Evolutionary conservation across 1,140 invertebrate genomes (phyloP), one percentile per base, ranked within the genome.

Genomic region (Drosophila santomea): DNA sequence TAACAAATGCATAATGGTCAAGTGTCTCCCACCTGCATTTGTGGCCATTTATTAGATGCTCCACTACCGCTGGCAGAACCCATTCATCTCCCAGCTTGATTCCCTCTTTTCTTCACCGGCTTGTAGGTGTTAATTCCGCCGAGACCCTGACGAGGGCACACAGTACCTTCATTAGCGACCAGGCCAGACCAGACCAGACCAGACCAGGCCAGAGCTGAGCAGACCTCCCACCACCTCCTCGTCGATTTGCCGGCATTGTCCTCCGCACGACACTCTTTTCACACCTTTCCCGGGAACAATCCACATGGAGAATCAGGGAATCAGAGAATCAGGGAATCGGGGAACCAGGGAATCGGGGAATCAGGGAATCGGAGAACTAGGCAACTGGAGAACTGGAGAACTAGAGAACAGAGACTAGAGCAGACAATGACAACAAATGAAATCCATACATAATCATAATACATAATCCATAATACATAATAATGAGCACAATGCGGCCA

Each of bases 401-500:
- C 43, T 20, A 12, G 43, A 11, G 20, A 20, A 10, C 12, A 39
- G 38, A 39, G 61, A 44, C 47, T 51, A 45, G 23, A 50, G n/a
- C 28, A 50, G 68, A 81, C 78, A 81, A 81, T 82, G 78, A 59
- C 76, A 72, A 66, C 76, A 78, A 78, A 77, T 77, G 74, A 77
- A 64, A 77, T 64, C 67, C 67, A 81, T 81, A 82, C 74, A 81
- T 81, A 78, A 79, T 74, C 77, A 78, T 79, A 78, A 79, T 74
- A 25, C 77, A 78, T 79, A 78, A 81, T 78, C 66, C 69, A 79
- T 62, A 63, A 66, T 61, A 64, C 61, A 71, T 71, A 77, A 80
- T 78, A 66, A 80, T 80, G 69, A 69, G 55, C 47, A 55, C 55
- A 66, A 74, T 66, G 38, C 25, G 52, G 12, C 55, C 48, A 51